Conservation (phyloP, 2,888 invertebrate species). For the Antheraea assamensis region DNA sequence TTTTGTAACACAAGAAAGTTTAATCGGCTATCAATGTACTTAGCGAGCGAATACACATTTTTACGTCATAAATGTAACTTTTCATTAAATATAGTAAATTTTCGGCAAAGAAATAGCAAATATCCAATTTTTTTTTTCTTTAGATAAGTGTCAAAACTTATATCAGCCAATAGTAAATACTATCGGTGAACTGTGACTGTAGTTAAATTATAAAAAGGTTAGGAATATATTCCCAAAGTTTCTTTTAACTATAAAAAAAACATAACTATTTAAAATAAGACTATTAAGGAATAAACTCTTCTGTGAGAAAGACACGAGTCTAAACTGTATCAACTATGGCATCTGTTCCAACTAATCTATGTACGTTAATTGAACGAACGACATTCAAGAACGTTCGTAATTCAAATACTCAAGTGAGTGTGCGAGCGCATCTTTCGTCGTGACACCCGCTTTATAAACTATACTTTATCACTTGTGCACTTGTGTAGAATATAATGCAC, state of each 20-base stretch:
- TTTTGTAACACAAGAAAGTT: too few species aligned
- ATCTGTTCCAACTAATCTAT: constrained; percentile 1
- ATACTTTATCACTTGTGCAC: neutral
- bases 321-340: neutral
- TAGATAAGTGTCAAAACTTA: too few species aligned
- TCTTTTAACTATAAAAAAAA: neutral
- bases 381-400: neutral
- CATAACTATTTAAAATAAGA: neutral
- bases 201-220: too few species aligned
- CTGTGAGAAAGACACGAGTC: neutral
- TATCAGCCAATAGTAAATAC: too few species aligned
- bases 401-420: neutral
- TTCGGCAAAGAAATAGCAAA: too few species aligned
- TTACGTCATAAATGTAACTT: too few species aligned
- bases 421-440: neutral
- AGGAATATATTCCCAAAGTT: neutral
- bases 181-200: too few species aligned
- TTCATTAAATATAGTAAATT: too few species aligned
- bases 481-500: neutral
- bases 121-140: too few species aligned
- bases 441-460: neutral
- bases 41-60: too few species aligned
- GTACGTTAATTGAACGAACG: neutral
- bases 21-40: too few species aligned
- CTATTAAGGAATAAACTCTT: neutral